Conservation (phyloP, 2,888 invertebrate species). For the Torymus tubicola region DNA sequence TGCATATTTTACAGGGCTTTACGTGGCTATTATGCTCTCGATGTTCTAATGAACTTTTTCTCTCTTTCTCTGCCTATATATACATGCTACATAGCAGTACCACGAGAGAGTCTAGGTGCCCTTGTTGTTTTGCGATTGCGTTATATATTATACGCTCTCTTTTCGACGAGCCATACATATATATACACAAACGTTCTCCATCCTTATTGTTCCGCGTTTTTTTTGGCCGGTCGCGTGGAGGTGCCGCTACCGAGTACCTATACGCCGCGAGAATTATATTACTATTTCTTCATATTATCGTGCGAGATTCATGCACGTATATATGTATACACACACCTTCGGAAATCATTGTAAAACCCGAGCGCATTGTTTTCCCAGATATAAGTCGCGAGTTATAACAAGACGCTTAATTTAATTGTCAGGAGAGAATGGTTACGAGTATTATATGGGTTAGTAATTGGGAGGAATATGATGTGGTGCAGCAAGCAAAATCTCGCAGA, state of each 20-base stretch:
- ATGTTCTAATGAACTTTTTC: slow-evolving; percentile 45
- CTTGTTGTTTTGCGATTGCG: slow-evolving; percentile 32
- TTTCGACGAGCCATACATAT: not conserved
- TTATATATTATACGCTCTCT: not conserved
- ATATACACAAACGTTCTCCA: not conserved
- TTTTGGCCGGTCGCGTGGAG: not conserved
- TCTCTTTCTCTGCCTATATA: not conserved
- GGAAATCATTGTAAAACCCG: no score
- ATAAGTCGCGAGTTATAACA: no score
- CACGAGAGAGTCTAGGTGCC: not conserved
- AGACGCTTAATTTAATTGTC: no score
- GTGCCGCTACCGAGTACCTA: not conserved
- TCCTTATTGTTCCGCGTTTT: slow-evolving; percentile 11
- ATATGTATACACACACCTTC: no score
- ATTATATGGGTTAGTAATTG: no score
- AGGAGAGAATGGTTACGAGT: no score
- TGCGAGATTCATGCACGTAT: no score
- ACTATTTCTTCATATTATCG: not conserved
- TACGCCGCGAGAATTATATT: not conserved
- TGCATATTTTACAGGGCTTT: slow-evolving; percentile 47
- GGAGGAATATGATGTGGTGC: no score
- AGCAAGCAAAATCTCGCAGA: no score
- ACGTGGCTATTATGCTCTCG: slow-evolving; percentile 48
- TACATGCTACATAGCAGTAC: not conserved
- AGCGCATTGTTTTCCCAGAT: no score